Evolutionary conservation across 2,888 invertebrate species (phyloP).

Genomic region (Eretmocerus hayati): DNA sequence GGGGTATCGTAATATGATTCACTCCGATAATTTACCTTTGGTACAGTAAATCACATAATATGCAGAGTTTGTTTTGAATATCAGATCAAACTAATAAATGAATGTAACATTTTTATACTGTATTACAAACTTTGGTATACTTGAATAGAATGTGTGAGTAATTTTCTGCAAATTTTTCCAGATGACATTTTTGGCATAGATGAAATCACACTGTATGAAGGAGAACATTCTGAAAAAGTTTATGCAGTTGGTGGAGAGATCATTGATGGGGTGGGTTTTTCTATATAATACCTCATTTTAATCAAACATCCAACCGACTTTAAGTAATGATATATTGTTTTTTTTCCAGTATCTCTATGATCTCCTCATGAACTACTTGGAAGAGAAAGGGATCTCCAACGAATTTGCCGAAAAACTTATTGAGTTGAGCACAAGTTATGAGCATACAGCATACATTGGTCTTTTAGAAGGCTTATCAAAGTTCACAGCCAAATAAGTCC

Average conservation of each 20-base stretch:
- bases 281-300: constrained; percentile 2
- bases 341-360: constrained; percentile 82
- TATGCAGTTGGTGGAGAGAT: constrained; percentile 91
- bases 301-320: no score
- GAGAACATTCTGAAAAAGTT: constrained; percentile 79
- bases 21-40: constrained; percentile 34
- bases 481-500: constrained; percentile 60
- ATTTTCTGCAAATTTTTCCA: no score
- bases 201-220: constrained; percentile 83
- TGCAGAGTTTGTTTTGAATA: constrained; percentile 9
- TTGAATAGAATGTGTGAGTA: no score
- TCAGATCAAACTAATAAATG: no score
- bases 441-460: constrained; percentile 85
- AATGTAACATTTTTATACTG: no score
- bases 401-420: constrained; percentile 86
- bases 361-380: constrained; percentile 86
- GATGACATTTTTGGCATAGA: constrained; percentile 90
- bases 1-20: constrained; percentile 23
- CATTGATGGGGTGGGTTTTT: constrained; percentile 77
- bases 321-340: constrained; percentile 5
- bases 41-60: constrained; percentile 29
- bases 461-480: constrained; percentile 80
- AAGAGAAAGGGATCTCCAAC: constrained; percentile 91
- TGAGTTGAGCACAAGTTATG: constrained; percentile 84
- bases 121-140: no score